A percentile compares a stretch with the other conserved stretches of the same genome.
phyloP scores from a whole-genome alignment of 2,888 invertebrate species.

The Lasioglossum zephyrum region DNA sequence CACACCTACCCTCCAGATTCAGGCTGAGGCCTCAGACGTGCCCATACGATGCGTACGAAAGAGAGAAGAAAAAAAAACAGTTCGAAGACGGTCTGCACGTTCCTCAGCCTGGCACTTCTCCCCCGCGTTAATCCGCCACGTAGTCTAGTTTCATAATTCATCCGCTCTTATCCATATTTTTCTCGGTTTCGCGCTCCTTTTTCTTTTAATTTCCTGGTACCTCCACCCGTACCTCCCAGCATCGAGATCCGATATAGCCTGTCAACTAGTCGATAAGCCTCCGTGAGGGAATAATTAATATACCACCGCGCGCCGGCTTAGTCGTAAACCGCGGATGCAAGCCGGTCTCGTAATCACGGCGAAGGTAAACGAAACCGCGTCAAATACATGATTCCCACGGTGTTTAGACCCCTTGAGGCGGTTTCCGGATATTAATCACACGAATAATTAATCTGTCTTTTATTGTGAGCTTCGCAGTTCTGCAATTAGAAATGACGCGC shows the following conservation, averaged over 20 bases:
- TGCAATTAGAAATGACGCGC: too few relatives aligned
- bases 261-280: slow-evolving; percentile 47
- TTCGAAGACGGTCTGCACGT: slow-evolving; percentile 44
- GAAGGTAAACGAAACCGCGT: slow-evolving; percentile 45
- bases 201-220: neutral
- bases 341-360: slow-evolving; percentile 33
- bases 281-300: slow-evolving; percentile 57
- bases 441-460: neutral
- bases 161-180: slow-evolving; percentile 26
- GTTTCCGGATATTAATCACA: neutral
- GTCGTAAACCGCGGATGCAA: slow-evolving; percentile 29
- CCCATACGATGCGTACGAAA: slow-evolving; percentile 53
- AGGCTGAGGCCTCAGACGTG: slow-evolving; percentile 71
- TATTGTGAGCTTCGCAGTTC: neutral
- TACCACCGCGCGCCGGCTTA: slow-evolving; percentile 32
- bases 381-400: slow-evolving; percentile 33
- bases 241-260: neutral
- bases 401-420: neutral
- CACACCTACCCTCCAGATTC: slow-evolving; percentile 73
- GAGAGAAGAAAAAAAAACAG: slow-evolving; percentile 14
- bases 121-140: slow-evolving; percentile 38
- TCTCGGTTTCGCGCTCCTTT: neutral
- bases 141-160: slow-evolving; percentile 52
- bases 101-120: slow-evolving; percentile 19
- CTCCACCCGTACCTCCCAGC: neutral